phyloP scores from a whole-genome alignment of 53 echinoderm and acorn worm species.

The Echinarachnius parma region DNA sequence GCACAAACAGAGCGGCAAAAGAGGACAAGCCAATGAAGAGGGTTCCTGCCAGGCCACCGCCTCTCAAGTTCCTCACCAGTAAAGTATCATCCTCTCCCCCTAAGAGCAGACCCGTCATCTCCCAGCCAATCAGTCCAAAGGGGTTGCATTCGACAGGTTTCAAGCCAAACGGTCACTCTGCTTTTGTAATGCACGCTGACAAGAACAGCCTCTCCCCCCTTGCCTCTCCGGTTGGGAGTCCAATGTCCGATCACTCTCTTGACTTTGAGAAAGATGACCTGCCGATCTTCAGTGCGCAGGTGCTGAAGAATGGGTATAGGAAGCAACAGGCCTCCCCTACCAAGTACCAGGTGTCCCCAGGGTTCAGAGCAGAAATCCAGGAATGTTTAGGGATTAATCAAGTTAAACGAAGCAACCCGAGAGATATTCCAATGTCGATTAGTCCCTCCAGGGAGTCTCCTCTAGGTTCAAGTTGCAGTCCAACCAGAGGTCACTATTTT shows the following conservation, averaged over 20 bases:
- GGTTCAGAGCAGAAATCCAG: not conserved
- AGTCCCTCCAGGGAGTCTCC: constrained; percentile 19
- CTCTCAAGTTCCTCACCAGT: constrained; percentile 26
- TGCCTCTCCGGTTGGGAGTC: constrained; percentile 32
- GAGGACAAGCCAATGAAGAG: constrained; percentile 42
- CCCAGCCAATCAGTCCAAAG: constrained; percentile 29
- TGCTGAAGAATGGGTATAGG: constrained; percentile 35
- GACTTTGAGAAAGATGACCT: constrained; percentile 46
- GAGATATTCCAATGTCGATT: too few species aligned
- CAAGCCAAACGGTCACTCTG: constrained; percentile 28
- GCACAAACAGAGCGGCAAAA: not conserved
- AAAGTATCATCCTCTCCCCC: constrained; percentile 40
- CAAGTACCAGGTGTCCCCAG: not conserved
- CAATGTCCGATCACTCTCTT: constrained; percentile 34
- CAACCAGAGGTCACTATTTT: not conserved
- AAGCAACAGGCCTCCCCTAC: constrained; percentile 15
- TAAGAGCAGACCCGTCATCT: constrained; percentile 34
- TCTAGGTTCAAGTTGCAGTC: constrained; percentile 9
- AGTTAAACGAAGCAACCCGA: too few species aligned
- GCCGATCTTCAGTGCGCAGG: constrained; percentile 42
- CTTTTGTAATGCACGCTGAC: constrained; percentile 38
- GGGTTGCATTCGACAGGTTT: constrained; percentile 25
- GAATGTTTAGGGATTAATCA: not conserved
- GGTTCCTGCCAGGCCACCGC: constrained; percentile 41
- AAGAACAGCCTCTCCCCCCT: constrained; percentile 19